Base-by-base conservation (phyloP, 1,140 invertebrate genomes). In the Anadara kagoshimensis region DNA sequence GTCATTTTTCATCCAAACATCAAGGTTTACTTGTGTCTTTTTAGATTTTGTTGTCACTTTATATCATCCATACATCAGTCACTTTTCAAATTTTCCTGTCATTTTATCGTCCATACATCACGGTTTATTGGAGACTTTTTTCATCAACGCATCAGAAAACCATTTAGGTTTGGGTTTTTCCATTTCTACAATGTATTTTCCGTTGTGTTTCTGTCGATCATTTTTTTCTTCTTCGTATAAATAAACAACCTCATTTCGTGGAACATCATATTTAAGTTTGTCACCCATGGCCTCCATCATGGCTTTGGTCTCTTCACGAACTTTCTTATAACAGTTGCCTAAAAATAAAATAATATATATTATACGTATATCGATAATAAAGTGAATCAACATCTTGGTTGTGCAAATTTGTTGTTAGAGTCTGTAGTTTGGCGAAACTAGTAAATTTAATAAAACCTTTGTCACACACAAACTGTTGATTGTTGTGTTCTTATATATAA, bases 151-250 rank as follows among this genome's bases (percentile, higher is more conserved):
- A 20, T 69, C 67, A 12, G 67, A 61, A 53, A 69, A 69, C 67
- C 67, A 69, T n/a, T 62, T 36, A 11, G 67, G 67, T 29, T 58
- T 43, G 4, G 58, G 58, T 24, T 69, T 69, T 8, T 51, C 24
- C 67, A 69, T 69, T 53, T 69, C 57, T 18, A 69, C 67, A 62
- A 69, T 69, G 53, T 61, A 53, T 62, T 69, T 51, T 61, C 59
- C 58, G 18, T 69, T 14, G 18, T 53, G 53, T 53, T 51, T 69
- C 41, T 44, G 24, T 43, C 29, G 29, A 1, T 69, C 47, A 0
- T 41, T 10, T 36, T 59, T 41, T 69, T 69, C 67, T 3, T 18
- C 58, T 26, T 69, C 58, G 43, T 69, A 69, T 47, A 69, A 43
- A 41, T 61, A 59, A 24, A 26, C 47, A 1, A 69, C 18, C 47